Evolutionary conservation across 2,797 vertebrate genomes (phyloP).

Genomic region (Hozukius guyotensis): DNA sequence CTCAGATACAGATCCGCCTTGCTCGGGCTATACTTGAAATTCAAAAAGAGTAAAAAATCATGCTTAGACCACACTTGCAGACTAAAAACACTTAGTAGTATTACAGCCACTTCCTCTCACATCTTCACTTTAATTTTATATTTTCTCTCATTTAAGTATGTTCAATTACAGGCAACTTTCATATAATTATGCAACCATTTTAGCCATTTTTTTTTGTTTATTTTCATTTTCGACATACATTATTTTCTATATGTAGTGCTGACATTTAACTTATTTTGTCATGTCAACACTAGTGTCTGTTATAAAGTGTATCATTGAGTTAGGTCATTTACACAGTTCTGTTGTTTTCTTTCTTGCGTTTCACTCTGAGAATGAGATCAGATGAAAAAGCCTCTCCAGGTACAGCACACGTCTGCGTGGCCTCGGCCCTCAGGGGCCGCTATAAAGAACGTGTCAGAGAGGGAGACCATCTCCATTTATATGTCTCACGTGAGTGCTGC

Average conservation of each 20-base stretch:
- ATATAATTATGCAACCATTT: background rate
- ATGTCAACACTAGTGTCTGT: background rate
- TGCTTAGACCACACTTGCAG: too few relatives aligned
- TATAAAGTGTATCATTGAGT: background rate
- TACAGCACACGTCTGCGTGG: constrained; percentile 1
- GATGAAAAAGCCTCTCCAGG: constrained; percentile 19
- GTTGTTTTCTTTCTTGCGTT: background rate
- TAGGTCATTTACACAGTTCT: background rate
- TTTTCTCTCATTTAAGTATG: background rate
- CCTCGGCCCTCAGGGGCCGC: constrained; percentile 54
- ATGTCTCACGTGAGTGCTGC: constrained; percentile 63
- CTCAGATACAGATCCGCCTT: too few relatives aligned
- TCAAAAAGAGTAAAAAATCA: too few relatives aligned
- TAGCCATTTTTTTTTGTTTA: background rate
- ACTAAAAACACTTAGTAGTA: too few relatives aligned
- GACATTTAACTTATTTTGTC: background rate
- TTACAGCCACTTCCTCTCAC: too few relatives aligned
- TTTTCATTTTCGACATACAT: background rate
- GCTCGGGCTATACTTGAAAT: too few relatives aligned
- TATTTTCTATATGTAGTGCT: background rate
- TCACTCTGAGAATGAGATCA: background rate
- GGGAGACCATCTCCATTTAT: constrained; percentile 65
- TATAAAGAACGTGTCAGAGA: constrained; percentile 61
- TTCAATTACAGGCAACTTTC: background rate
- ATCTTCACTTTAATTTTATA: too few relatives aligned